Evolutionary conservation across 2,797 vertebrate species (phyloP), one percentile per base, ranked within the genome.

Genomic region (Huso huso): DNA sequence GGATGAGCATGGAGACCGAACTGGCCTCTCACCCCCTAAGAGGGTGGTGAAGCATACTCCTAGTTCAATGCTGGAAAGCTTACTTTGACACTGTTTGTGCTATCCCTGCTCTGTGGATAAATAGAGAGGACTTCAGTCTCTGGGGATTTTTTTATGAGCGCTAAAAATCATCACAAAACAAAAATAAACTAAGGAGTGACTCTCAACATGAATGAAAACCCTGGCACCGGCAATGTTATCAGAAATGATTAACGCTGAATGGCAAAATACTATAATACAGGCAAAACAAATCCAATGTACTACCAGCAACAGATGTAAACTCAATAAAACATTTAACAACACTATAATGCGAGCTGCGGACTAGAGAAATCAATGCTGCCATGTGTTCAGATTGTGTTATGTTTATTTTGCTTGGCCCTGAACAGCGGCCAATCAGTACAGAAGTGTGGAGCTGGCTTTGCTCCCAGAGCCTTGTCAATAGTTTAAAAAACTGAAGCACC

Each of bases 391-490:
- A 49, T 15, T 8, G 23, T 4, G 4, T 48, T 49, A 37, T 63
- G 23, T 63, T 49, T 49, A 48, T 2, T 6, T 48, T 63, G 37
- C 61, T 49, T 18, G 60, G 18, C 12, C 51, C 10, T 58, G 55
- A n/a, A 58, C 10, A 58, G 37, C 23, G 48, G 8, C 5, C 50
- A 68, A 48, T 67, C 11, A n/a, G 37, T 13, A 53, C 51, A 48
- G 50, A 55, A 68, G 51, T 62, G 51, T 52, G 53, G 48, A 68
- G 50, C 50, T 68, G 61, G 51, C 12, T 62, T 7, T 52, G 7
- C 5, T 52, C 61, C 50, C 60, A 67, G 15, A 53, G 37, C 23
- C 15, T 10, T 12, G 11, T 62, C 51, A 37, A 53, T 62, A 52
- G 12, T 11, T n/a, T 58, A 48, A 49, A 58, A 58, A 37, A 53